Percentiles rank a stretch among this genome's conserved stretches.
These are phyloP conservation scores for Thelaira solivaga DNA, from an alignment of 2,888 invertebrate species.

Conservation along the genomic window DNA sequence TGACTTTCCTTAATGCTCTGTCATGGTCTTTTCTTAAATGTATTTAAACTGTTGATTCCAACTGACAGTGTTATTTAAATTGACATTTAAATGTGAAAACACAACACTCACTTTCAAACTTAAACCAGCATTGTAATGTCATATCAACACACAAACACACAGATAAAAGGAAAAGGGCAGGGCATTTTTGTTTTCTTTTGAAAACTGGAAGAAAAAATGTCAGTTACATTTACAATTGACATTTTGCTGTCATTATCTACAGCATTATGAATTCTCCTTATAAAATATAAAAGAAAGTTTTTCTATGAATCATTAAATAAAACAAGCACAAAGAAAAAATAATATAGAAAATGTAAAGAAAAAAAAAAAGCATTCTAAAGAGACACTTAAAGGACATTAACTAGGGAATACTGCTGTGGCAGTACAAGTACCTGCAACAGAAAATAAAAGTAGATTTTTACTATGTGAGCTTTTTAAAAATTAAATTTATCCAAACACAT, in stretches of 20 bases:
- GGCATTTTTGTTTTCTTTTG: not conserved
- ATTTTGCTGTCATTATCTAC: conserved; percentile 44
- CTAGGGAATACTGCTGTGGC: no score
- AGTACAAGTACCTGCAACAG: no score
- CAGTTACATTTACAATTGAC: conserved; percentile 39
- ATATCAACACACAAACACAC: no score
- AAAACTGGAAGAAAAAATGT: not conserved
- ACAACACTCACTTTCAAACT: not conserved
- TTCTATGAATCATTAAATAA: not conserved
- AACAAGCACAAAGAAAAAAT: no score
- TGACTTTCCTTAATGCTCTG: not conserved
- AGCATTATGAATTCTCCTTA: conserved; percentile 54
- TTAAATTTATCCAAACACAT: no score
- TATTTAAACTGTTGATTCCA: conserved; percentile 1
- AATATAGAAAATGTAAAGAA: no score
- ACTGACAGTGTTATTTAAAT: not conserved
- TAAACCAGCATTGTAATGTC: no score
- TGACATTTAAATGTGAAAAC: conserved; percentile 10
- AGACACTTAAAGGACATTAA: not conserved
- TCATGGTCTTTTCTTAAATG: not conserved
- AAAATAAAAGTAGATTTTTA: no score
- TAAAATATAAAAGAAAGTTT: conserved; percentile 24
- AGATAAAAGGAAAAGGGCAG: no score
- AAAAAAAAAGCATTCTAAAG: not conserved
- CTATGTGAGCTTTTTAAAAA: no score